phyloP scores from a whole-genome alignment of 2,888 invertebrate species.

The Copidosoma aretas region DNA sequence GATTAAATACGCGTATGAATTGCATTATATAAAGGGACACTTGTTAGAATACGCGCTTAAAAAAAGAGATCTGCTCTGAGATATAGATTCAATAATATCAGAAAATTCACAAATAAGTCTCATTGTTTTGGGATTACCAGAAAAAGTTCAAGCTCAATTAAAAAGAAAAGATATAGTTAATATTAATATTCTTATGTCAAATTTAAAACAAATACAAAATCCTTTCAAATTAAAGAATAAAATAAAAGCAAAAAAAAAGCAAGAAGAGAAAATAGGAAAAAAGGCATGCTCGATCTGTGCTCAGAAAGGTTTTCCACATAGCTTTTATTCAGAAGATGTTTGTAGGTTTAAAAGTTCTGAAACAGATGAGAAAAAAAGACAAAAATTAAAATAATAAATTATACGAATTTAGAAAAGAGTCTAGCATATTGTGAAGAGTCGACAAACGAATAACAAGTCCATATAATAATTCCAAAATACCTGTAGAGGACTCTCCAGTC shows the following conservation, averaged over 20 bases:
- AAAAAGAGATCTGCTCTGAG: neutral
- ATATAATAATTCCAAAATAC: conserved; percentile 34
- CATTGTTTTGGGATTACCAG: too few species aligned
- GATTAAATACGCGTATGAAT: too few species aligned
- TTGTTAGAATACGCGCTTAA: neutral
- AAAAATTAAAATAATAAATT: conserved; percentile 34
- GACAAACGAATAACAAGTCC: conserved; percentile 34
- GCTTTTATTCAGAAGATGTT: conserved; percentile 35
- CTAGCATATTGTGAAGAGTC: conserved; percentile 34
- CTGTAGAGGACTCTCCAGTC: conserved; percentile 28
- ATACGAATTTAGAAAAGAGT: conserved; percentile 28
- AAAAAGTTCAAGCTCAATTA: too few species aligned
- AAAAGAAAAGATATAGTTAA: too few species aligned
- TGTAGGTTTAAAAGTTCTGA: conserved; percentile 29
- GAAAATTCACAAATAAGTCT: conserved; percentile 1
- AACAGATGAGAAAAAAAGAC: conserved; percentile 23
- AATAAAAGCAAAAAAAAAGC: neutral
- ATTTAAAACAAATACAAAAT: neutral
- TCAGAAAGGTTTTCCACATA: conserved; percentile 35
- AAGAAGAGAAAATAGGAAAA: conserved; percentile 13
- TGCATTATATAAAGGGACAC: neutral
- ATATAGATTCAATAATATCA: neutral
- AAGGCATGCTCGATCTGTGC: conserved; percentile 33
- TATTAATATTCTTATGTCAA: too few species aligned
- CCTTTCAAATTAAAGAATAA: neutral